Evolutionary conservation across 2,888 invertebrate species (phyloP).

Genomic region (Calameuta pallipes): DNA sequence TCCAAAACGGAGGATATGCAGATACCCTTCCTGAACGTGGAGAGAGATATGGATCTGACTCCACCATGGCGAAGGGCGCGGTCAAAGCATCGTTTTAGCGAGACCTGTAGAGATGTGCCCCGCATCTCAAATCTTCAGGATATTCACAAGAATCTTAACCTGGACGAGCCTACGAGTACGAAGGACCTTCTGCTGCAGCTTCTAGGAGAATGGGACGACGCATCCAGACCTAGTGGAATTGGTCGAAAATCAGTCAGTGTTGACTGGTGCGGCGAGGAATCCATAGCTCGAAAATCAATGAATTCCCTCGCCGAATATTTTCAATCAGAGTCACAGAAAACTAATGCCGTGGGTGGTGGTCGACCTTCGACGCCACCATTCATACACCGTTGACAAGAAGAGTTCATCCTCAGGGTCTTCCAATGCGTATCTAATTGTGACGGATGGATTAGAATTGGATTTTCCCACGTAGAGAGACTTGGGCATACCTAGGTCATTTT

Average conservation of each 20-base stretch:
- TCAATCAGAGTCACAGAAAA: conserved; percentile 67
- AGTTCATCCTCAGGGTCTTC: background rate
- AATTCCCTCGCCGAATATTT: conserved; percentile 85
- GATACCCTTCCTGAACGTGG: background rate
- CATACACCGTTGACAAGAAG: conserved; percentile 38
- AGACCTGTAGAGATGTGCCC: conserved; percentile 61
- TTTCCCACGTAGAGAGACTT: background rate
- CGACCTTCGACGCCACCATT: conserved; percentile 24
- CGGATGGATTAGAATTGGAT: background rate
- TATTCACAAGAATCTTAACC: conserved; percentile 55
- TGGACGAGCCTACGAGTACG: conserved; percentile 68
- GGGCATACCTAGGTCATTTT: background rate
- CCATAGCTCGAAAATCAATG: conserved; percentile 81
- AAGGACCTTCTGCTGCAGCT: conserved; percentile 82
- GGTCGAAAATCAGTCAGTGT: conserved; percentile 77
- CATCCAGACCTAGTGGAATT: conserved; percentile 67
- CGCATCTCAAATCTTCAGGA: conserved; percentile 56
- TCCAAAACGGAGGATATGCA: background rate
- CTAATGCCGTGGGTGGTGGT: conserved; percentile 12
- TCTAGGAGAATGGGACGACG: conserved; percentile 79
- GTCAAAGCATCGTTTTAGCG: conserved; percentile 56
- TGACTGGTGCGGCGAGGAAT: conserved; percentile 80
- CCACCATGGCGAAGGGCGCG: conserved; percentile 59
- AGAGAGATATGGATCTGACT: conserved; percentile 50
- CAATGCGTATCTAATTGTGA: background rate